Evolutionary conservation across 2,888 invertebrate genomes (phyloP).

Genomic region (Brachylomia viminalis): DNA sequence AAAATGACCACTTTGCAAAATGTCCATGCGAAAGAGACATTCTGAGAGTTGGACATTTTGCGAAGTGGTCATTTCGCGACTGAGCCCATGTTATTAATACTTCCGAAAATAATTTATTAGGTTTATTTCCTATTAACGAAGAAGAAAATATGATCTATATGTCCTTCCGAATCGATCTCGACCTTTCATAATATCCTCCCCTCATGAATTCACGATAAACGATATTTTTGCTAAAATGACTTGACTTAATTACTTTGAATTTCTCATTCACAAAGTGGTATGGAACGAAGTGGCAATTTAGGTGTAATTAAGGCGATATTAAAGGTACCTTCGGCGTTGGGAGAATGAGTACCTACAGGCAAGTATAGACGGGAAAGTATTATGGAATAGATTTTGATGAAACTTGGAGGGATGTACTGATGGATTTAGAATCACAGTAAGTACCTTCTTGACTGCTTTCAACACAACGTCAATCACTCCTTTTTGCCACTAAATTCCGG

Average conservation of each 20-base stretch:
- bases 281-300: conserved; percentile 65
- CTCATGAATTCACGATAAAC: conserved; percentile 28
- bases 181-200: conserved; percentile 16
- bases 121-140: too few species aligned
- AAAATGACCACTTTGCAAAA: too few species aligned
- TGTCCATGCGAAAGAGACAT: too few species aligned
- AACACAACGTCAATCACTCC: background rate
- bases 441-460: background rate
- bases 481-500: background rate
- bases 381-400: background rate
- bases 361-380: background rate
- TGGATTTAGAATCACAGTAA: background rate
- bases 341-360: conserved; percentile 13
- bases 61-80: too few species aligned
- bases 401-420: background rate
- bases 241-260: conserved; percentile 56
- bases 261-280: conserved; percentile 52
- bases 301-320: conserved; percentile 58
- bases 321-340: conserved; percentile 32
- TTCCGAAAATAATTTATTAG: too few species aligned
- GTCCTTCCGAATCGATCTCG: conserved; percentile 9
- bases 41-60: too few species aligned
- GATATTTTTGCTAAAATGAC: conserved; percentile 46
- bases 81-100: too few species aligned
- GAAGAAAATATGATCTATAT: background rate